Evolutionary conservation across 2,797 vertebrate species (phyloP), one percentile per base, ranked within the genome.

Genomic region (Smutsia temminckii): DNA sequence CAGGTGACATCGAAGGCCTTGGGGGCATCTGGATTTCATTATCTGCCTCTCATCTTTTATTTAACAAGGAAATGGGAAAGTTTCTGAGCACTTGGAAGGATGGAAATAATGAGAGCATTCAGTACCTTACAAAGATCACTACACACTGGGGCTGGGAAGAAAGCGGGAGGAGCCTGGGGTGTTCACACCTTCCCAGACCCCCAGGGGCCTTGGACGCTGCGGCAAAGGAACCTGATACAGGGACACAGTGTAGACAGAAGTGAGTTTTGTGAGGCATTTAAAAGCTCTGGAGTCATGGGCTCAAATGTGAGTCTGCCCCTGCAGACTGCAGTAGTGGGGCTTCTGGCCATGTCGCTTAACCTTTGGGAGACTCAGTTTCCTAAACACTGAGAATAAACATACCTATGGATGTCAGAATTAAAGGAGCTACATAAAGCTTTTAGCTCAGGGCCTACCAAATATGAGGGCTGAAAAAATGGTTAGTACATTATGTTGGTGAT

Each of bases 21-120:
- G 32, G n/a, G 97, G 92, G 96, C 78, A 78, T 90, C 27, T 63
- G 89, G 96, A 27, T 96, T 96, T 96, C 64, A 78, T 96, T 89
- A 84, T 63, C 27, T 0, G 0, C 32, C 85, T 96, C 90, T 95
- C 83, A 81, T 93, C 69, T 94, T 97, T 97, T 96, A 96, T 97
- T 96, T 66, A 97, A 85, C 96, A 85, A 95, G 49, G 32, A 88
- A 92, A 89, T 66, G 80, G 68, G 37, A 51, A 61, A 49, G 91
- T 85, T 96, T 93, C 92, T 5, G 17, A 85, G 95, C 91, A 40
- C n/a, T n/a, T 34, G 59, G n/a, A 16, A 8, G 32, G 27, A 72
- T 63, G 29, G 40, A 80, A 85, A 78, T 71, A 29, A 53, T 1
- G 64, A 12, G 53, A 63, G 61, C 59, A 42, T 57, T 89, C 63